Conservation (phyloP, 2,113 vertebrate species). For the Lanius ludovicianus region DNA sequence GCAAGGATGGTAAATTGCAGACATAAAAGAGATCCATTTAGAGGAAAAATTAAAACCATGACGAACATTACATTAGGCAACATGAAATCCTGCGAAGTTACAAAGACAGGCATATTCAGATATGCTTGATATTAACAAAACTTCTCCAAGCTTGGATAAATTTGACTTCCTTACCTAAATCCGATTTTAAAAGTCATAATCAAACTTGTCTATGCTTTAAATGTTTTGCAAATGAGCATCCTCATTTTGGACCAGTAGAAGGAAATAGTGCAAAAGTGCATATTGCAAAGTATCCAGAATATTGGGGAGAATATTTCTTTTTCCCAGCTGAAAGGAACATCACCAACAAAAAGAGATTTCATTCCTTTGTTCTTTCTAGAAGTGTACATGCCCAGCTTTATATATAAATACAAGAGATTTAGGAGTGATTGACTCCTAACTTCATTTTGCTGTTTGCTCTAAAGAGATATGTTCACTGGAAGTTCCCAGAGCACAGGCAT, state of each 20-base stretch:
- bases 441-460: background rate
- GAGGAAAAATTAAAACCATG: conserved; percentile 69
- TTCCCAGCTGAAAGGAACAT: background rate
- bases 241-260: conserved; percentile 15
- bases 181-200: conserved; percentile 35
- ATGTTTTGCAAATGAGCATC: conserved; percentile 3
- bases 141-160: conserved; percentile 28
- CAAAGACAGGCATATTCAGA: conserved; percentile 51
- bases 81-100: conserved; percentile 40
- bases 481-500: conserved; percentile 6
- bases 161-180: conserved; percentile 38
- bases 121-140: conserved; percentile 48
- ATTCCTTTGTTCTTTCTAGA: background rate
- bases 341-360: background rate
- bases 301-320: conserved; percentile 20
- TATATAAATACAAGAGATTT: background rate
- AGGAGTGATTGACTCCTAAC: background rate
- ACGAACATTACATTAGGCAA: conserved; percentile 38
- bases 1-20: conserved; percentile 61
- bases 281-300: background rate
- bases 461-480: background rate
- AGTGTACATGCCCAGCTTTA: background rate
- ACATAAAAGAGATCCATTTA: conserved; percentile 57
- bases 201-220: conserved; percentile 38
- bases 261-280: background rate